Conservation (phyloP, 2,797 vertebrate species). For the Hephaestus fuliginosus region DNA sequence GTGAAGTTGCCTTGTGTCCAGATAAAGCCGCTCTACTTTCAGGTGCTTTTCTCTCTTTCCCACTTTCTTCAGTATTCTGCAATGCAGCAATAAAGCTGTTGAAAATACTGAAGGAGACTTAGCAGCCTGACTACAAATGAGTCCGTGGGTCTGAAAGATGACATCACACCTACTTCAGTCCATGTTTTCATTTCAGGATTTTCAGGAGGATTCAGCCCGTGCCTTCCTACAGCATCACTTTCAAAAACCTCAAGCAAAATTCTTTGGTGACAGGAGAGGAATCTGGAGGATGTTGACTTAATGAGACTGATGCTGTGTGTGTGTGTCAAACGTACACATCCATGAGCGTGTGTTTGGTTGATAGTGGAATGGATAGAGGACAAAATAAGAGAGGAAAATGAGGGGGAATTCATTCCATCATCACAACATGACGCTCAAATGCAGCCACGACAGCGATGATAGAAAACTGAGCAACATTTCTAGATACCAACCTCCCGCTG, state of each 20-base stretch:
- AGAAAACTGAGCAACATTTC: constrained; percentile 19
- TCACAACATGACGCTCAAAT: background rate
- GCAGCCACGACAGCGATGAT: background rate
- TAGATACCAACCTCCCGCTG: constrained; percentile 17
- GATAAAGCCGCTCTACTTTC: constrained; percentile 25
- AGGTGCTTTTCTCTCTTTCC: constrained; percentile 10
- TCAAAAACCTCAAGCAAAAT: background rate
- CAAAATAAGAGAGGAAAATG: constrained; percentile 8
- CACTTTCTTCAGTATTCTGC: background rate
- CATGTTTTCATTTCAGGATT: constrained; percentile 15
- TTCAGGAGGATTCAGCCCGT: constrained; percentile 10
- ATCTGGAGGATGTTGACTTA: constrained; percentile 2
- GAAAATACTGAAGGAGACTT: background rate
- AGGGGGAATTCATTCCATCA: background rate
- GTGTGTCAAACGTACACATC: background rate
- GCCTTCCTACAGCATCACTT: background rate
- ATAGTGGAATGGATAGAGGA: constrained; percentile 11
- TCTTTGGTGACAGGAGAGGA: background rate
- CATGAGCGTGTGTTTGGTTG: background rate
- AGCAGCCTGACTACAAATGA: constrained; percentile 24
- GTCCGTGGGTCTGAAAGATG: constrained; percentile 10
- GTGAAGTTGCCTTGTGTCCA: constrained; percentile 37
- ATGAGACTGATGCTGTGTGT: background rate
- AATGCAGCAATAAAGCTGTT: constrained; percentile 36
- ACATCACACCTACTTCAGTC: constrained; percentile 23